Evolutionary conservation across 1,140 invertebrate genomes (phyloP).

Genomic region (Oreohelix idahoensis): DNA sequence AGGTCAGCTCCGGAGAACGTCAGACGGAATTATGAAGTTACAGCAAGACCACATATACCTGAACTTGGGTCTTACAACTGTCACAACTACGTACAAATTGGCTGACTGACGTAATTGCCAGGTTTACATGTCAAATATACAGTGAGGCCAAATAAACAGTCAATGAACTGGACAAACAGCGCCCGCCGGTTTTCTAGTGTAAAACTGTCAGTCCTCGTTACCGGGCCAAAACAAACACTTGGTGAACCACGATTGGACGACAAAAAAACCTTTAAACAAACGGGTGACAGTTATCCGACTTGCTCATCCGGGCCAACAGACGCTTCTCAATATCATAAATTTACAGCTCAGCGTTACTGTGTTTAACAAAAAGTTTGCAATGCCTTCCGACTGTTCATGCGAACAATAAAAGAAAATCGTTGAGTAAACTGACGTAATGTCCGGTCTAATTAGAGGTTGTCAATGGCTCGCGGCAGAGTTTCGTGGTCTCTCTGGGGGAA

Average conservation of each 20-base stretch:
- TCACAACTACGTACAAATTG: too few relatives aligned
- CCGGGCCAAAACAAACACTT: not conserved
- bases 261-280: not conserved
- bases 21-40: too few relatives aligned
- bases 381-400: too few relatives aligned
- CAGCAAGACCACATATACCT: too few relatives aligned
- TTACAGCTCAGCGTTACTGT: too few relatives aligned
- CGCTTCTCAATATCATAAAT: not conserved
- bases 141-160: not conserved
- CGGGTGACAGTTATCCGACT: not conserved
- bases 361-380: too few relatives aligned
- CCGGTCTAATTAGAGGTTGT: not conserved
- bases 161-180: not conserved
- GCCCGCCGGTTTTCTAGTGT: not conserved
- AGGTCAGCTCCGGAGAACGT: too few relatives aligned
- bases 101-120: not conserved
- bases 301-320: not conserved
- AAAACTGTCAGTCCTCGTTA: not conserved
- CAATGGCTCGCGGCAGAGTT: not conserved
- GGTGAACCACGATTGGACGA: not conserved
- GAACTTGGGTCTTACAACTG: too few relatives aligned
- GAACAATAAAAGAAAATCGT: too few relatives aligned
- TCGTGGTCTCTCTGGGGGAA: not conserved
- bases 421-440: not conserved
- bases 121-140: not conserved